phyloP scores from a whole-genome alignment of 2,888 invertebrate genomes.

The Cancer borealis region DNA sequence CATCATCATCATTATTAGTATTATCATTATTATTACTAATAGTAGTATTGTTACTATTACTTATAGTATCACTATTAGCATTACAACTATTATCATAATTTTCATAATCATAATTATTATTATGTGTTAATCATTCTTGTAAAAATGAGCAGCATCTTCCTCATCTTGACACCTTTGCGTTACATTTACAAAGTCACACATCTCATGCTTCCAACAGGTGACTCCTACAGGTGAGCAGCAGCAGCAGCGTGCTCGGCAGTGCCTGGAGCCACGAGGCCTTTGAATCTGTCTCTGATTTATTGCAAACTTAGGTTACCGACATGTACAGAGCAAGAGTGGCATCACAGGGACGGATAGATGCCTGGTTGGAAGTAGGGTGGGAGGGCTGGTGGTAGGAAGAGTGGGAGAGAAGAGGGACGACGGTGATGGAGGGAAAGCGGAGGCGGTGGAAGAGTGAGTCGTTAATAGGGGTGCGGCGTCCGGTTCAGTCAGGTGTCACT shows the following conservation, averaged over 20 bases:
- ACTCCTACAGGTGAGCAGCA: not conserved
- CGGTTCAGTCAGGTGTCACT: not conserved
- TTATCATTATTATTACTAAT: too few species aligned
- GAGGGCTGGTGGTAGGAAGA: not conserved
- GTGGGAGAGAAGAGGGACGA: not conserved
- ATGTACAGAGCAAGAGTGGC: not conserved
- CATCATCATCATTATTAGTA: too few species aligned
- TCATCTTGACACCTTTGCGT: not conserved
- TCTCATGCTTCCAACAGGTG: not conserved
- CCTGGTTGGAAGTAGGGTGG: not conserved
- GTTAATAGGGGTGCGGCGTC: not conserved
- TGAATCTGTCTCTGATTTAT: not conserved
- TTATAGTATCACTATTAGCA: not conserved
- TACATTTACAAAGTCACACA: not conserved
- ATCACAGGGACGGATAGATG: not conserved
- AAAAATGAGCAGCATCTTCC: not conserved
- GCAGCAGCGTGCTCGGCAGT: not conserved
- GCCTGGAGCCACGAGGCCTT: constrained; percentile 6
- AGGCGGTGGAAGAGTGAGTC: not conserved
- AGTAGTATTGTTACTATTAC: not conserved
- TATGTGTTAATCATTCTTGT: not conserved
- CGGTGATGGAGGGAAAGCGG: not conserved
- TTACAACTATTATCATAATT: not conserved
- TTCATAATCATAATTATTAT: too few species aligned
- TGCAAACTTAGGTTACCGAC: not conserved